These are phyloP conservation scores for Pseudorectes ferrugineus DNA, from an alignment of 2,113 vertebrate species.

Conservation along the genomic window DNA sequence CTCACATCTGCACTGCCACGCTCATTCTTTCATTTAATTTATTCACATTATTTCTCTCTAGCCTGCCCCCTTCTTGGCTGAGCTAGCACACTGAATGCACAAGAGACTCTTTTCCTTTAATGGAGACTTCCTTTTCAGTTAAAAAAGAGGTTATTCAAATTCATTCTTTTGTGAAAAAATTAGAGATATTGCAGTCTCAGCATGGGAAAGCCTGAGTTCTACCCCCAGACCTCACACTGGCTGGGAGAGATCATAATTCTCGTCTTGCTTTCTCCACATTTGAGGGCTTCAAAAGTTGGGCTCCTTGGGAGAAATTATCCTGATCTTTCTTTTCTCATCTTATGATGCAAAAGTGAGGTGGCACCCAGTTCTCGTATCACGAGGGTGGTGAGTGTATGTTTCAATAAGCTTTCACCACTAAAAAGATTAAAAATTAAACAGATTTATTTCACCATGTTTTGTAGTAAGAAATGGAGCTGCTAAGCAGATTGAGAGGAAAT, in stretches of 20 bases:
- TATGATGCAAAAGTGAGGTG: not conserved
- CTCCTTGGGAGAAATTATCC: not conserved
- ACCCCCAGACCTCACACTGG: not conserved
- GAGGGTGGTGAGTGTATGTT: not conserved
- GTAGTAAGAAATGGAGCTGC: not conserved
- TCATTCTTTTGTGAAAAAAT: not conserved
- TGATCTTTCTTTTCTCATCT: not conserved
- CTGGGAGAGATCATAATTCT: not conserved
- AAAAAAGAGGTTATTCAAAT: not conserved
- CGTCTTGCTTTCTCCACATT: not conserved
- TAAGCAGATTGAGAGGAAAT: not conserved
- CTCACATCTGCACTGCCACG: not conserved
- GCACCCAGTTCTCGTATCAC: accelerated
- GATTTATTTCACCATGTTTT: not conserved
- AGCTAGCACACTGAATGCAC: not conserved
- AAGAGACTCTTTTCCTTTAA: not conserved
- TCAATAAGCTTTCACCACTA: not conserved
- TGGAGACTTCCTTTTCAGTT: not conserved
- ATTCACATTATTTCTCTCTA: not conserved
- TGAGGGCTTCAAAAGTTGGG: not conserved
- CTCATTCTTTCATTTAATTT: not conserved
- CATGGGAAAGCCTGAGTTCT: not conserved
- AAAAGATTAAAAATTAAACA: not conserved
- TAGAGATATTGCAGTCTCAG: not conserved
- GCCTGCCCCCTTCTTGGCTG: not conserved